Evolutionary conservation across 1,140 invertebrate genomes (phyloP).

Genomic region (Akabosia matsudoensis): DNA sequence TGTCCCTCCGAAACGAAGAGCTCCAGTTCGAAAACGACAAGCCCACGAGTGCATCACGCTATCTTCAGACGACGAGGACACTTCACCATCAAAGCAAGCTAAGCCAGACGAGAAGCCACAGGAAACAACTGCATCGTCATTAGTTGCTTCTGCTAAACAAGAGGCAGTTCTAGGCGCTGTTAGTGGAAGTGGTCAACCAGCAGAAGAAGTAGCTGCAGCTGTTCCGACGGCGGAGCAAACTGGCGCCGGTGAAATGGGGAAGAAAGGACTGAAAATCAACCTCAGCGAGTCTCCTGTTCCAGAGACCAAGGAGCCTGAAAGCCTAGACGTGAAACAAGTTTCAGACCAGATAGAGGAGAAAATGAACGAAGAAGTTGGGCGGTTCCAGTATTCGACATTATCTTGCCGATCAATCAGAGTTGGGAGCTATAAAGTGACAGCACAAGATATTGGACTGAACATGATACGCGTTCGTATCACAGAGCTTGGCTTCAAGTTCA

Average conservation of each 20-base stretch:
- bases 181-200: no score
- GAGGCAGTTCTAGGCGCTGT: no score
- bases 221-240: no score
- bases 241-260: no score
- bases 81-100: neutral
- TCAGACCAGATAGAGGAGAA: neutral
- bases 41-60: neutral
- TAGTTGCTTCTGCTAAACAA: neutral
- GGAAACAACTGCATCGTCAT: neutral
- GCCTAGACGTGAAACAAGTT: no score
- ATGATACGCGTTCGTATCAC: neutral
- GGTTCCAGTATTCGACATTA: conserved; percentile 47
- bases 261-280: neutral
- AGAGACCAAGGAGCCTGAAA: no score
- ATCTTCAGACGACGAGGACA: conserved; percentile 13
- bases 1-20: neutral
- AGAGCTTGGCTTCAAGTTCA: neutral
- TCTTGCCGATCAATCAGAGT: conserved; percentile 72
- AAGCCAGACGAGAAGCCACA: neutral
- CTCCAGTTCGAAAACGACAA: neutral
- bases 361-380: neutral
- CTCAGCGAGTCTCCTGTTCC: neutral
- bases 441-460: neutral
- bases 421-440: conserved; percentile 67
- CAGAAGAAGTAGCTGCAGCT: no score